Conservation (phyloP, 1,140 invertebrate genomes). For the Caenorhabditis briggsae region DNA sequence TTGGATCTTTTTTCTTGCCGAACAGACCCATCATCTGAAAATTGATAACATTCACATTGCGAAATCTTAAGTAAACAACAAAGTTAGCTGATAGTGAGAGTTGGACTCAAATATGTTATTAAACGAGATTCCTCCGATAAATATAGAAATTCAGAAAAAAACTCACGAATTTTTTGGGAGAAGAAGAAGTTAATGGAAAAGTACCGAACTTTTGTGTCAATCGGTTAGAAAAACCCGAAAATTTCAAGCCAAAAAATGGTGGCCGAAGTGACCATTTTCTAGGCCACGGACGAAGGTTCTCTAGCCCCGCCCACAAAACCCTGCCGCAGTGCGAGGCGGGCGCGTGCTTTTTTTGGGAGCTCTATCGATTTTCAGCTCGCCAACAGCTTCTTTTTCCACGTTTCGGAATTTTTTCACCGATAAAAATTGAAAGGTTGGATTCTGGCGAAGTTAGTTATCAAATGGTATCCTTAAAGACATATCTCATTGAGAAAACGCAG, state of each 20-base stretch:
- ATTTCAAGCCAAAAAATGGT: neutral
- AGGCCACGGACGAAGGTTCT: neutral
- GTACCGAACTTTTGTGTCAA: no score
- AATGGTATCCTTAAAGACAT: no score
- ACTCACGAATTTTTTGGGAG: no score
- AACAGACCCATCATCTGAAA: slow-evolving; percentile 79
- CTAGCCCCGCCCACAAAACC: slow-evolving; percentile 29
- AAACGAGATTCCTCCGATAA: no score
- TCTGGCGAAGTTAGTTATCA: neutral
- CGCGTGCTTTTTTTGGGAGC: slow-evolving; percentile 2
- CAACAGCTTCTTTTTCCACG: neutral
- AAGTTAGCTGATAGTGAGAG: no score
- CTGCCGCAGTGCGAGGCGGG: neutral
- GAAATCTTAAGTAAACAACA: neutral
- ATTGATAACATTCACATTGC: neutral
- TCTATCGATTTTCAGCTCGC: neutral
- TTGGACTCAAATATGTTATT: no score
- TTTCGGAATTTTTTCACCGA: neutral
- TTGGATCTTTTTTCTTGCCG: slow-evolving; percentile 74
- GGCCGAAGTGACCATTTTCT: neutral
- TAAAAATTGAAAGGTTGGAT: no score
- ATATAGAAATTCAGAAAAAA: no score
- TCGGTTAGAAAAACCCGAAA: neutral
- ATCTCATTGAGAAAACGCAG: neutral
- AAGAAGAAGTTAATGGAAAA: no score